phyloP scores from a whole-genome alignment of 23 tunicate species.

The Ciona savignyi region DNA sequence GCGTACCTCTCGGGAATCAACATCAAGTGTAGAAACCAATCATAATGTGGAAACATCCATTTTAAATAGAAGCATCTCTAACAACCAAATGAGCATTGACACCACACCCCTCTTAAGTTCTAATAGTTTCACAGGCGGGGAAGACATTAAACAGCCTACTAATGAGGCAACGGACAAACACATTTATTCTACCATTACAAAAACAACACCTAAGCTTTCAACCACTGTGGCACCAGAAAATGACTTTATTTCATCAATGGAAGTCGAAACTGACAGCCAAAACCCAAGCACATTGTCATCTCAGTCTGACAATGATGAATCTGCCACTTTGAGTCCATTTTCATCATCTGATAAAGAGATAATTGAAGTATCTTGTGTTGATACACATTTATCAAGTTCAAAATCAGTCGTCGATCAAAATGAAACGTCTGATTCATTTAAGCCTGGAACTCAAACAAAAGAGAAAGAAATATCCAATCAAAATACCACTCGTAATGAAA shows the following conservation, averaged over 20 bases:
- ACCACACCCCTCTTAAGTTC: too few species aligned
- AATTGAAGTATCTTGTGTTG: background rate
- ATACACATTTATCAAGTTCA: background rate
- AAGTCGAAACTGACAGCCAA: background rate
- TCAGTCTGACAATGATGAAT: background rate
- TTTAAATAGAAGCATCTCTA: too few species aligned
- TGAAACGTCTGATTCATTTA: background rate
- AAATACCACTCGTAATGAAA: background rate
- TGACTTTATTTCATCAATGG: background rate
- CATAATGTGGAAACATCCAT: too few species aligned
- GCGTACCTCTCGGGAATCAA: background rate
- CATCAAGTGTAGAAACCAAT: background rate
- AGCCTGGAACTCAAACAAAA: background rate
- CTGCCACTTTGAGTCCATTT: background rate
- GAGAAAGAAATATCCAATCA: background rate
- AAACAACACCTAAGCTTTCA: background rate
- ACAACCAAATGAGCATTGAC: too few species aligned
- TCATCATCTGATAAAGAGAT: background rate
- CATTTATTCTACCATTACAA: too few species aligned
- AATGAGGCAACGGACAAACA: too few species aligned
- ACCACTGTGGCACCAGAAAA: background rate
- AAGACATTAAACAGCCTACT: too few species aligned
- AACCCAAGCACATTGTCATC: background rate
- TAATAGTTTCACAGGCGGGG: too few species aligned
- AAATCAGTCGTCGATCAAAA: background rate